Conservation (phyloP, 2,113 vertebrate species). For the Thryonomys swinderianus region DNA sequence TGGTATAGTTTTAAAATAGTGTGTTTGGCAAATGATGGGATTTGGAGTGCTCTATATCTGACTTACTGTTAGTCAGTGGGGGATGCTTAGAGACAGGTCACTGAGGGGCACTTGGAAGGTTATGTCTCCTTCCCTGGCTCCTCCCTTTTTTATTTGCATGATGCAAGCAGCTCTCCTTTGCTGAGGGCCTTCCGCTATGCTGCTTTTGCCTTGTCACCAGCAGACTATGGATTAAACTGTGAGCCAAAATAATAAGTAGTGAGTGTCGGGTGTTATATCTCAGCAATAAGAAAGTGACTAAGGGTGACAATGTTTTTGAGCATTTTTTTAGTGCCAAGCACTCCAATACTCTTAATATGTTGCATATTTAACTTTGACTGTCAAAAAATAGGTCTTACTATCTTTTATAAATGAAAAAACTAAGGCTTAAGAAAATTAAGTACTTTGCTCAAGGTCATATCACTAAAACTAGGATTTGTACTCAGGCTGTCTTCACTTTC, state of each 20-base stretch:
- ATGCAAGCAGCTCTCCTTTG: not conserved
- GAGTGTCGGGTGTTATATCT: not conserved
- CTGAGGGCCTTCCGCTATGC: not conserved
- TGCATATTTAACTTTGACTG: not conserved
- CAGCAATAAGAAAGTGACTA: not conserved
- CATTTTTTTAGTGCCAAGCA: slow-evolving; percentile 4
- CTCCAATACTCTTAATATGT: not conserved
- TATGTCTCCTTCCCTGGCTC: not conserved
- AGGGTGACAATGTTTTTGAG: not conserved
- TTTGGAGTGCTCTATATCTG: not conserved
- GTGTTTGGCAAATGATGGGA: not conserved
- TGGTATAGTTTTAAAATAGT: not conserved
- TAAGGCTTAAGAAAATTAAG: not conserved
- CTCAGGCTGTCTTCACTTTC: not conserved
- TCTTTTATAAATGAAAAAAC: not conserved
- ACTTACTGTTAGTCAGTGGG: not conserved
- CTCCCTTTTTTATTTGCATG: not conserved
- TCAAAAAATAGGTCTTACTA: not conserved
- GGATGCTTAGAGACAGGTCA: not conserved
- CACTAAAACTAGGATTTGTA: not conserved
- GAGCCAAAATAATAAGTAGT: not conserved
- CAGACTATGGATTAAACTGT: not conserved
- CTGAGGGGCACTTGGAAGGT: not conserved
- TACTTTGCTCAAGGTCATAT: not conserved
- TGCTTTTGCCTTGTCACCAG: not conserved